Percentiles rank a stretch among this genome's conserved stretches.
phyloP scores from a whole-genome alignment of 1,140 invertebrate species.

The Ceratoteleas bidentatus region DNA sequence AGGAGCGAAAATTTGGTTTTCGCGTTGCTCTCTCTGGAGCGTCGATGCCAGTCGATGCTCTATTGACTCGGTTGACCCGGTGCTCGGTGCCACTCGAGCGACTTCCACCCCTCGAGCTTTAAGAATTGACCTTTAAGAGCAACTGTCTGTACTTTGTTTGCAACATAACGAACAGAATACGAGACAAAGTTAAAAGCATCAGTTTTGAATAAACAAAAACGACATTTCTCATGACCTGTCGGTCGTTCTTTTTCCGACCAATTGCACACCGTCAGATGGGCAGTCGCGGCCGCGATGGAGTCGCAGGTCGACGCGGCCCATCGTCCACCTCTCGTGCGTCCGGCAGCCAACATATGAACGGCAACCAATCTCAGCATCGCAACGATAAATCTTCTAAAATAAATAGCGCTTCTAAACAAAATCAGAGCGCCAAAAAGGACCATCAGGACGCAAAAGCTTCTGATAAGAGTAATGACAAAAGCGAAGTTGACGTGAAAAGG shows the following conservation, averaged over 20 bases:
- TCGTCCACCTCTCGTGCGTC: conserved; percentile 78
- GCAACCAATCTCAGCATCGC: conserved; percentile 81
- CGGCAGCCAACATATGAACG: conserved; percentile 81
- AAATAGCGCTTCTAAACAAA: conserved; percentile 81
- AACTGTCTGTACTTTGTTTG: conserved; percentile 22
- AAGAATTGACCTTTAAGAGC: conserved; percentile 24
- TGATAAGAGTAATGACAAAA: conserved; percentile 80
- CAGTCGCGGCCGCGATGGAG: conserved; percentile 80
- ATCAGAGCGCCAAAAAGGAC: conserved; percentile 81
- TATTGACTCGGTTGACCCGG: conserved; percentile 10
- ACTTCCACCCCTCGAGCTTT: not conserved
- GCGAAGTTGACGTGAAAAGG: conserved; percentile 79
- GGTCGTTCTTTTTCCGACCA: conserved; percentile 77
- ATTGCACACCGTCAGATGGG: conserved; percentile 76
- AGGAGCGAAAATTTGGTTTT: too few species aligned
- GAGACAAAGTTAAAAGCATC: conserved; percentile 5
- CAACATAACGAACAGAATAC: conserved; percentile 22
- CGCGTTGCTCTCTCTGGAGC: too few species aligned
- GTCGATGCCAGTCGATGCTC: too few species aligned
- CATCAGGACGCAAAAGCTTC: conserved; percentile 80
- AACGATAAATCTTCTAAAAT: conserved; percentile 82
- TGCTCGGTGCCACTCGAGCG: conserved; percentile 8
- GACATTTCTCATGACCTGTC: conserved; percentile 77
- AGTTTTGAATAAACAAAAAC: conserved; percentile 1
- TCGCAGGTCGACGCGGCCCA: conserved; percentile 80